These are phyloP conservation scores for Drosophila incognita DNA, from an alignment of 2,888 invertebrate species.

Conservation along the genomic window DNA sequence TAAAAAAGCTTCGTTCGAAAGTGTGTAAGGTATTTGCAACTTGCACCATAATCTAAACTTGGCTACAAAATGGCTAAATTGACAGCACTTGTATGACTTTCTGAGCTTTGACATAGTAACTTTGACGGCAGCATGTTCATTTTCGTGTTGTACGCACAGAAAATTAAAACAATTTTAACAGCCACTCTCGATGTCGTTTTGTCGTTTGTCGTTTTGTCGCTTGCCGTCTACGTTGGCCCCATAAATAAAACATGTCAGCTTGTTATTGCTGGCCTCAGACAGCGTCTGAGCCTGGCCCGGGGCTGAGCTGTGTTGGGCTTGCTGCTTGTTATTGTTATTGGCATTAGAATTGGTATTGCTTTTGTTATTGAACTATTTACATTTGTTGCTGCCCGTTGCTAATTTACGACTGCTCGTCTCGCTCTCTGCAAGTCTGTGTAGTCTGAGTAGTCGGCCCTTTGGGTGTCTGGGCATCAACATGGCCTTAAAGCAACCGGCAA, in stretches of 20 bases:
- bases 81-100: slow-evolving; percentile 20
- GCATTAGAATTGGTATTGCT: slow-evolving; percentile 46
- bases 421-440: neutral
- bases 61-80: slow-evolving; percentile 34
- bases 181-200: slow-evolving; percentile 63
- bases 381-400: slow-evolving; percentile 70
- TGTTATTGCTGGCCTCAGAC: slow-evolving; percentile 69
- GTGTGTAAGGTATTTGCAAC: neutral
- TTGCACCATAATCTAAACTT: neutral
- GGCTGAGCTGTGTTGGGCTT: slow-evolving; percentile 16
- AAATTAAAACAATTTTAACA: slow-evolving; percentile 82
- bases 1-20: neutral
- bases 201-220: slow-evolving; percentile 40
- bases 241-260: slow-evolving; percentile 82
- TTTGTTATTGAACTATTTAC: slow-evolving; percentile 81
- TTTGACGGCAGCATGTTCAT: slow-evolving; percentile 49
- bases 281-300: slow-evolving; percentile 33
- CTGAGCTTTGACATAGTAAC: slow-evolving; percentile 26
- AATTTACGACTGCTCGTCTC: slow-evolving; percentile 63
- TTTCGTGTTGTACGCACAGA: slow-evolving; percentile 56
- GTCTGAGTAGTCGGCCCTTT: slow-evolving; percentile 13
- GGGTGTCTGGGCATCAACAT: slow-evolving; percentile 28
- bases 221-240: slow-evolving; percentile 66
- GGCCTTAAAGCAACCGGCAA: slow-evolving; percentile 73
- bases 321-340: slow-evolving; percentile 68